A percentile compares a stretch with the other conserved stretches of the same genome.
Conservation (phyloP, 2,797 vertebrate species). For the Pangasius sanitwongsei region DNA sequence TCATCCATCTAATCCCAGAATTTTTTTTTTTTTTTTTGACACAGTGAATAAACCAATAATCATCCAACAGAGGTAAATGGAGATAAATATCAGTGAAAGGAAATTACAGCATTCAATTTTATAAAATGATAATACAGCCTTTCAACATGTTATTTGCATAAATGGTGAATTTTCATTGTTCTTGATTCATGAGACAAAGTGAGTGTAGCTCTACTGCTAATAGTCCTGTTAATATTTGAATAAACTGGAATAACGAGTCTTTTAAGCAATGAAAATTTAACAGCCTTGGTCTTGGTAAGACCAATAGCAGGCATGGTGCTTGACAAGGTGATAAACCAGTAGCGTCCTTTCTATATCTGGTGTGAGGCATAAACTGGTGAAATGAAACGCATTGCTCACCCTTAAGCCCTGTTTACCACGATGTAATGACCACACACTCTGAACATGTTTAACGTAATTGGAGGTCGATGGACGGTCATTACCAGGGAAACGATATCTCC, state of each 20-base stretch:
- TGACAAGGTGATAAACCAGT: background rate
- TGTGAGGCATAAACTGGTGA: conserved; percentile 31
- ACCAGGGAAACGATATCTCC: background rate
- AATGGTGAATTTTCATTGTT: background rate
- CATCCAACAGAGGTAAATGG: background rate
- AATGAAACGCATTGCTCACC: conserved; percentile 62
- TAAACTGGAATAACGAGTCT: background rate
- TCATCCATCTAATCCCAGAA: background rate
- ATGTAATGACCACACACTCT: conserved; percentile 26
- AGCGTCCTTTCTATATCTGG: no score
- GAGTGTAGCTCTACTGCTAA: background rate
- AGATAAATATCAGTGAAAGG: background rate
- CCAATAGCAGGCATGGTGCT: background rate
- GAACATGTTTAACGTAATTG: conserved; percentile 10
- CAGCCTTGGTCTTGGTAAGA: background rate
- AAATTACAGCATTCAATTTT: background rate
- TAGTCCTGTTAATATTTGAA: background rate
- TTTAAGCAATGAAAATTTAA: background rate
- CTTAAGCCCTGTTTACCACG: conserved; percentile 22
- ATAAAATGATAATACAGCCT: background rate
- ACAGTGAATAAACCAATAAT: background rate
- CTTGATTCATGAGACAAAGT: background rate
- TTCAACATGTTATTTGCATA: background rate
- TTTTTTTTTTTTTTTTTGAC: background rate
- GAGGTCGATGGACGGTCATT: conserved; percentile 29